phyloP scores from a whole-genome alignment of 2,113 vertebrate species.

The Neogale vison region DNA sequence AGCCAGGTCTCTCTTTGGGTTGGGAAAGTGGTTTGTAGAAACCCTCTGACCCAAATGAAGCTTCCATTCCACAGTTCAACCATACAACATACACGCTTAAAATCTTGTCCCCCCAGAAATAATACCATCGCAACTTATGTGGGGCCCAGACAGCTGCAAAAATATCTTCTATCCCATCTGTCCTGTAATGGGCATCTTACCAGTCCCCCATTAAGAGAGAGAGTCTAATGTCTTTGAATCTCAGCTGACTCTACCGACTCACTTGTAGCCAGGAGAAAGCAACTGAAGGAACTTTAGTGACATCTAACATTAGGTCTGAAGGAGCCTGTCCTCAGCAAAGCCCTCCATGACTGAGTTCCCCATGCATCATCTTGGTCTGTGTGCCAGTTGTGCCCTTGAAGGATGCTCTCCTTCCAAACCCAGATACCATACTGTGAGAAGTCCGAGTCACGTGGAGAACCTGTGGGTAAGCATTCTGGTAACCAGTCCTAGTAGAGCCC shows the following conservation, averaged over 20 bases:
- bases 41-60: background rate
- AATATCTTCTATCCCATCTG: background rate
- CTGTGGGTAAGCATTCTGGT: fast-evolving
- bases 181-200: background rate
- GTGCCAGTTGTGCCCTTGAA: background rate
- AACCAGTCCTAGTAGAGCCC: background rate
- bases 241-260: background rate
- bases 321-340: background rate
- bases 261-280: background rate
- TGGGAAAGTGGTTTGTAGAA: background rate
- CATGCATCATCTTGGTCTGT: background rate
- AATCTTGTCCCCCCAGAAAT: background rate
- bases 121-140: background rate
- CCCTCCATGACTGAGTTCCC: background rate
- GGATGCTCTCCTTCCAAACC: background rate
- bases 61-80: background rate
- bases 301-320: background rate
- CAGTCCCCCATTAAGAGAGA: background rate
- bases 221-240: background rate
- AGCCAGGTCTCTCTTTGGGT: background rate
- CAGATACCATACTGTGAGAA: background rate
- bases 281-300: background rate
- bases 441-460: background rate
- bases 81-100: background rate
- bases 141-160: background rate